These are phyloP conservation scores for Trachelus tabidus DNA, from an alignment of 2,888 invertebrate genomes.

Conservation along the genomic window DNA sequence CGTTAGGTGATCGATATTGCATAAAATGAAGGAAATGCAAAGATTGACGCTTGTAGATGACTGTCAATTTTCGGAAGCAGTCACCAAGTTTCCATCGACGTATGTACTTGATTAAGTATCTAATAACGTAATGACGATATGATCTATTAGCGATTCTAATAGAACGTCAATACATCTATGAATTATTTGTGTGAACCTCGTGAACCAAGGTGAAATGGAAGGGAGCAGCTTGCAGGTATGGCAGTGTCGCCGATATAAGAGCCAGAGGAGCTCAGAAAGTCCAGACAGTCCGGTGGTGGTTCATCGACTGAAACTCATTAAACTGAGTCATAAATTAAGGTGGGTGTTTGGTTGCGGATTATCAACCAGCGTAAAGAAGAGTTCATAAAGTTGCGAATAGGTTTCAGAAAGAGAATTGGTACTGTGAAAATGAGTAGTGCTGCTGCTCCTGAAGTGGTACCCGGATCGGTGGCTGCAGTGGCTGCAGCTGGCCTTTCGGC, in stretches of 20 bases:
- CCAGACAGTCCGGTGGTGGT: constrained; percentile 57
- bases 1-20: neutral
- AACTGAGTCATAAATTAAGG: constrained; percentile 23
- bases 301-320: constrained; percentile 46
- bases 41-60: neutral
- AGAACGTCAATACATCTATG: constrained; percentile 32
- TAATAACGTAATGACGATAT: neutral
- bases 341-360: constrained; percentile 15
- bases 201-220: constrained; percentile 2
- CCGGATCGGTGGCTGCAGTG: constrained; percentile 56
- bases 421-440: constrained; percentile 17
- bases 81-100: neutral
- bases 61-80: neutral
- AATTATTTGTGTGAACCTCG: constrained; percentile 34
- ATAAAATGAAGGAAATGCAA: neutral
- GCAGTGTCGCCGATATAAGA: constrained; percentile 54
- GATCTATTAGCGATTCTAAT: constrained; percentile 53
- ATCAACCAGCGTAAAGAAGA: neutral
- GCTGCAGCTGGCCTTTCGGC: constrained; percentile 70
- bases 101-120: neutral
- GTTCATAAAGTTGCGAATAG: neutral
- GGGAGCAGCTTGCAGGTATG: neutral
- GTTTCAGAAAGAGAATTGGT: neutral
- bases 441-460: constrained; percentile 58
- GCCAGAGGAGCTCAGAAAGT: constrained; percentile 25